A percentile compares a stretch with the other conserved stretches of the same genome.
phyloP scores from a whole-genome alignment of 2,113 vertebrate species.

The Macaca nemestrina region DNA sequence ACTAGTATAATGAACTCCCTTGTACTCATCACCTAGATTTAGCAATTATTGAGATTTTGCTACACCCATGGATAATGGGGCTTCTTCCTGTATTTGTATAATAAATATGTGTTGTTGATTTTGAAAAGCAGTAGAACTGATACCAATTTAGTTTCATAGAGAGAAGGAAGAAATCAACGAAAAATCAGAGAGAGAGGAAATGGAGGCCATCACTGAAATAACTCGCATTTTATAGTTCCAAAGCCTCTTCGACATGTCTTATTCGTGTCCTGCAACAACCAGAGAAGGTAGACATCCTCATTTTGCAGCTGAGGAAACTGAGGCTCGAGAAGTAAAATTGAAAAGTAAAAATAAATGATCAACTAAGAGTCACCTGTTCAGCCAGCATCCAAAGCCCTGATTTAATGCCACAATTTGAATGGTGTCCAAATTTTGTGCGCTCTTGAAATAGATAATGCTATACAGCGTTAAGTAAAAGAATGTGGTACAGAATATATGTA shows the following conservation, averaged over 20 bases:
- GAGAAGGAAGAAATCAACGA: background rate
- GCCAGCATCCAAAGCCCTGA: background rate
- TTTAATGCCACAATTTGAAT: slow-evolving; percentile 35
- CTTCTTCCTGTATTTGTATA: background rate
- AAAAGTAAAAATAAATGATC: background rate
- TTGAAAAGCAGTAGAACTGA: background rate
- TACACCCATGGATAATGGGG: background rate
- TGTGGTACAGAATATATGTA: background rate
- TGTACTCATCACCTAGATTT: background rate
- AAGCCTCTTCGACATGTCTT: background rate
- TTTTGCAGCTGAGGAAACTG: slow-evolving; percentile 10
- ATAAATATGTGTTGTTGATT: slow-evolving; percentile 31
- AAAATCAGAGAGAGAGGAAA: background rate
- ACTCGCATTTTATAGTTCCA: background rate
- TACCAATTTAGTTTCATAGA: slow-evolving; percentile 38
- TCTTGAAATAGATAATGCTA: background rate
- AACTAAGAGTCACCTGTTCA: slow-evolving; percentile 7
- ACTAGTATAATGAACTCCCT: background rate
- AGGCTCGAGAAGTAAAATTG: background rate
- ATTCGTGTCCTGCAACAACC: background rate
- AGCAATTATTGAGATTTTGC: background rate
- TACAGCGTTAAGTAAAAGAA: background rate
- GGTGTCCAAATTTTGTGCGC: background rate
- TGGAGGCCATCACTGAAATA: background rate
- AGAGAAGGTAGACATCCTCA: background rate